Base-by-base conservation (phyloP, 2,113 vertebrate genomes). In the Pangasianodon hypophthalmus region DNA sequence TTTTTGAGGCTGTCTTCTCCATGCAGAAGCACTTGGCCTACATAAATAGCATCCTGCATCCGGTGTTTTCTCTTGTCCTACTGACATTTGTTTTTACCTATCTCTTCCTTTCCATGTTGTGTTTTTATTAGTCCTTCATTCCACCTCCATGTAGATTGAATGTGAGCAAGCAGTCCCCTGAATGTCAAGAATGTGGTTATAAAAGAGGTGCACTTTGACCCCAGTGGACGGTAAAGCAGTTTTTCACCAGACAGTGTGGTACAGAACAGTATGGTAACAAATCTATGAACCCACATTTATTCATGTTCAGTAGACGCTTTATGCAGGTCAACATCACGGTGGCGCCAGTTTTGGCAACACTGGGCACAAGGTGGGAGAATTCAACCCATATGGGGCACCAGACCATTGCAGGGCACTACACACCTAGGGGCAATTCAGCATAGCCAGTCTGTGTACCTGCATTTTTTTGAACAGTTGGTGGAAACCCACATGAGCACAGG, bases 31-130 rank as follows among this genome's bases (percentile, higher is more conserved):
- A 48, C 26, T 29, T 26, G n/a, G 19, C 81, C 54, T 13, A 24
- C n/a, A 58, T 58, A 84, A 41, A 60, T 6, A 84, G 26, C 21
- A 37, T 58, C 4, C 18, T 83, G 52, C 54, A n/a, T n/a, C 52
- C 46, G 56, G 3, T n/a, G 54, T 79, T 44, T 44, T 79, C 41
- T 62, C n/a, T 54, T 85, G 85, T 87, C 85, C 90, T 56, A 67
- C 73, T 88, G 88, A 91, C 88, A 89, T 89, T 87, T 87, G 87
- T 80, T 85, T 83, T 83, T 87, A n/a, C 62, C 44, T 58, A 29
- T 79, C 69, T 73, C 87, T 90, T 69, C 32, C 71, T 81, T 58
- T 32, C 69, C 37, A 41, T 71, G 64, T 85, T 88, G 21, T 80
- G 37, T 73, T 88, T 87, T 75, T 87, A 84, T 77, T 90, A 71